Conservation (phyloP, 30 jellyfish, hydroid and myxozoan genomes). For the Aurelia sp. region DNA sequence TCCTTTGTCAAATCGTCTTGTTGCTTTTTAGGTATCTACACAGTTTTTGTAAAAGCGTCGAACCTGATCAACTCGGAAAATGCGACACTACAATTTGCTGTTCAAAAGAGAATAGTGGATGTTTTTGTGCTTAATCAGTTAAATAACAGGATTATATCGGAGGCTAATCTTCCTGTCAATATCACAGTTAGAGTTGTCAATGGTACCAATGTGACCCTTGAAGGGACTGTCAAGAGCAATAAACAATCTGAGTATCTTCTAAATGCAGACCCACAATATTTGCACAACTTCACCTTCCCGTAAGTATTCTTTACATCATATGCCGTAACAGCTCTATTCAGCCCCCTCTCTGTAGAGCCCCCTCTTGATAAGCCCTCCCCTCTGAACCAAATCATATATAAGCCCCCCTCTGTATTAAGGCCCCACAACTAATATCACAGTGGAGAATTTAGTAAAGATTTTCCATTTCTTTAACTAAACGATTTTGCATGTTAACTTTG, state of each 20-base stretch:
- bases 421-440: too few relatives aligned
- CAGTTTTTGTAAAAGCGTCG: conserved; percentile 11
- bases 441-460: too few relatives aligned
- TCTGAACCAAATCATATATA: too few relatives aligned
- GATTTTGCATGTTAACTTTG: too few relatives aligned
- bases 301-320: not conserved
- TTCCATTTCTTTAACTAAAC: too few relatives aligned
- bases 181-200: conserved; percentile 28
- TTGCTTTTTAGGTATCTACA: conserved; percentile 23
- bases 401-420: too few relatives aligned
- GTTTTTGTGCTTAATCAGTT: not conserved
- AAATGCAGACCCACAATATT: too few relatives aligned
- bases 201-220: conserved; percentile 57
- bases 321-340: too few relatives aligned
- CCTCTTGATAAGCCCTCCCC: too few relatives aligned
- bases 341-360: too few relatives aligned
- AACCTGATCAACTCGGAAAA: conserved; percentile 52
- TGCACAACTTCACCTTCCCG: conserved; percentile 5
- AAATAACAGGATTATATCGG: conserved; percentile 1
- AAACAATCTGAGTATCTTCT: too few relatives aligned
- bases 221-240: conserved; percentile 8
- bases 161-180: conserved; percentile 7
- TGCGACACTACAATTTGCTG: conserved; percentile 29
- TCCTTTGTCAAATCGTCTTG: not conserved
- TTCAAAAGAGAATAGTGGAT: conserved; percentile 36